These are phyloP conservation scores for Orchestia grillus DNA, from an alignment of 1,140 invertebrate species.

Conservation along the genomic window DNA sequence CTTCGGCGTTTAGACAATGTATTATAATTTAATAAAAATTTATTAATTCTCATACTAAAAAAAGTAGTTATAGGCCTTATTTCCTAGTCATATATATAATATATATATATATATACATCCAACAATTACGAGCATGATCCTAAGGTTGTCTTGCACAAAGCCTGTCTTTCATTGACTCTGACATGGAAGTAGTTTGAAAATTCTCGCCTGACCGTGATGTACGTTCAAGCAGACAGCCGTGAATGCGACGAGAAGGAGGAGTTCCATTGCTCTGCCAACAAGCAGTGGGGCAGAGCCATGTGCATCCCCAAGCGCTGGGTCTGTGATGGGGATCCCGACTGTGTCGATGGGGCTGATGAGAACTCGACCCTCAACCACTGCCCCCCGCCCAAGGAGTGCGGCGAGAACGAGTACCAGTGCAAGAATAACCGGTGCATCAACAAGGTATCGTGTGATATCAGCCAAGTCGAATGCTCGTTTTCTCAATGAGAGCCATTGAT, in stretches of 20 bases:
- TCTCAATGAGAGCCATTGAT: too few relatives aligned
- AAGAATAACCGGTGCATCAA: slow-evolving; percentile 90
- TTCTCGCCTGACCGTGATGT: neutral
- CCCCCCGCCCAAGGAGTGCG: slow-evolving; percentile 83
- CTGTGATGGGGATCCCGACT: slow-evolving; percentile 96
- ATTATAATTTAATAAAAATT: neutral
- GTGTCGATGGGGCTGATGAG: slow-evolving; percentile 97
- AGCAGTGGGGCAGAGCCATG: slow-evolving; percentile 89
- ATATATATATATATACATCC: too few relatives aligned
- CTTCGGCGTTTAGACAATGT: too few relatives aligned
- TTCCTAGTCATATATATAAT: neutral
- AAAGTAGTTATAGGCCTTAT: neutral
- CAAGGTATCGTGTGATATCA: slow-evolving; percentile 71
- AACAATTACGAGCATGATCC: neutral
- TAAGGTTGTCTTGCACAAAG: neutral
- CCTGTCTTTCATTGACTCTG: neutral
- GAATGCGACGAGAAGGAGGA: slow-evolving; percentile 93
- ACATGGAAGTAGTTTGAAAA: neutral
- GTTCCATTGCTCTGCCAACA: slow-evolving; percentile 90
- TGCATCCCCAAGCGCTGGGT: slow-evolving; percentile 95
- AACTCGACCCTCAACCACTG: slow-evolving; percentile 87
- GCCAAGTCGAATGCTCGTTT: too few relatives aligned
- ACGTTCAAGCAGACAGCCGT: slow-evolving; percentile 78
- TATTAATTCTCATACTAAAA: neutral
- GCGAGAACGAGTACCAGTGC: slow-evolving; percentile 90